Evolutionary conservation across 2,113 vertebrate species (phyloP), one percentile per base, ranked within the genome.

Genomic region (Trachemys scripta): DNA sequence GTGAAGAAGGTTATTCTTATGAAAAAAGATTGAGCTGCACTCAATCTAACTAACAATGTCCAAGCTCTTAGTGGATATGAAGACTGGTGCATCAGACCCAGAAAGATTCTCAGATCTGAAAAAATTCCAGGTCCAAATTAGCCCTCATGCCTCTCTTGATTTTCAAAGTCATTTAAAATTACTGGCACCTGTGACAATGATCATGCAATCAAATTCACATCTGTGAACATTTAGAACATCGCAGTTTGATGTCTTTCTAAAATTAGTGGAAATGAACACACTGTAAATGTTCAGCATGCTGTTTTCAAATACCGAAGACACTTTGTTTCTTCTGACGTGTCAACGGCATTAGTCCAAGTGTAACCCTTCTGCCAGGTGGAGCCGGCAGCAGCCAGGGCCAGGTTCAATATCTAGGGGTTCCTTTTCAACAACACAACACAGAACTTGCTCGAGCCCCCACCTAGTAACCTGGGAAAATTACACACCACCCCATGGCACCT

Each of bases 21-120:
- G 19, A 86, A 59, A 13, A 0, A 42, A 51, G 35, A 35, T 19
- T 0, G 2, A 17, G 3, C 0, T 0, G 5, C 31, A 75, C 31
- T 42, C 22, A 84, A 25, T 88, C 80, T 90, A 8, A 16, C 49
- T 31, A 51, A 35, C 6, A 1, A 0, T 9, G 3, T 78, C 45
- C 50, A 76, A 84, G n/a, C 35, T 42, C 27, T 85, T 45, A 76
- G 31, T 75, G 29, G 27, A 22, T 10, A 27, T 42, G 89, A 50
- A 85, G 9, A 35, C 10, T 24, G 31, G 20, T 86, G 13, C 54
- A 89, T 45, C 4, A 82, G 14, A 9, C 45, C 76, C 42, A 65
- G 45, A 76, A 92, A 57, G 9, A 17, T 27, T 9, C 82, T 65
- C 2, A 11, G n/a, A n/a, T 10, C 29, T 93, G 59, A 12, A 94